Evolutionary conservation across 2,797 vertebrate genomes (phyloP), one percentile per base, ranked within the genome.

Genomic region (Bradypus variegatus): DNA sequence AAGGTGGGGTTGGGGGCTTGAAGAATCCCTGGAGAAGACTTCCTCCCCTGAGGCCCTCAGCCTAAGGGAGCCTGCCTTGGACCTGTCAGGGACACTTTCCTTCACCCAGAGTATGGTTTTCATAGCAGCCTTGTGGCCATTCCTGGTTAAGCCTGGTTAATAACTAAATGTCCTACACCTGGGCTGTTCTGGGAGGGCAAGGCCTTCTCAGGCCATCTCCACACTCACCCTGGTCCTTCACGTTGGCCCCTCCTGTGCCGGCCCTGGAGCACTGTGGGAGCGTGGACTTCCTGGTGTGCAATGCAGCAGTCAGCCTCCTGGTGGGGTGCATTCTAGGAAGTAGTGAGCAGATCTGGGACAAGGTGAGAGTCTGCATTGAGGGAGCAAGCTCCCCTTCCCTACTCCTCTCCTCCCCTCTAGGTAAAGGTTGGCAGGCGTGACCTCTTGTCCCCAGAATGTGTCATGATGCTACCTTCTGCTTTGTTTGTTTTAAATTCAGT

Each of bases 211-310:
- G 62, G 31, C 33, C 38, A 13, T 36, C n/a, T 81, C 53, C 21
- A 72, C 3, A 18, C 62, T 64, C 27, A 83, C 0, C 16, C 53
- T 7, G 5, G 11, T 2, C 23, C n/a, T 55, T 50, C 33, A 2
- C 27, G 33, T 50, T 36, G 53, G 15, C 29, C 41, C 7, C 1
- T 29, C 14, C 89, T 88, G 25, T 4, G 0, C 36, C 98, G 98
- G 97, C 98, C 45, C 79, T 98, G 91, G 96, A 98, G 87, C 96
- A 96, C 93, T 97, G 96, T 33, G 98, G 98, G 0, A 98, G 97
- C 0, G 92, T 98, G 3, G 98, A 98, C 91, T 98, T 98, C 92
- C 95, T 98, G 89, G 97, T 98, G 55, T 98, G 97, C 76, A 98
- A 97, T 0, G 98, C 98, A 41, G 98, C 96, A 0, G 98, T 98